Base-by-base conservation (phyloP, 1,140 invertebrate genomes). In the Drosophila sp. region DNA sequence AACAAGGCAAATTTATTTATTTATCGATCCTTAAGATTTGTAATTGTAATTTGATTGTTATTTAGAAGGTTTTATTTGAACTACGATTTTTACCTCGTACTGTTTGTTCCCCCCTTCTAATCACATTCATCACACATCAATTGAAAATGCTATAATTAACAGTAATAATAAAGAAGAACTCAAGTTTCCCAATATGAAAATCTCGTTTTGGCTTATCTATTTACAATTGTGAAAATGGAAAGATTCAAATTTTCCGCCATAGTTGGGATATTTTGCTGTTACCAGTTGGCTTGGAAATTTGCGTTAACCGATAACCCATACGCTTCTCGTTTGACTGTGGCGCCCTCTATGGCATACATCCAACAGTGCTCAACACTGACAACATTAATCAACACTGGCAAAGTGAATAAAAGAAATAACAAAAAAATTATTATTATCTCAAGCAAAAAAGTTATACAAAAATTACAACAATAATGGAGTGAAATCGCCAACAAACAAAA, bases 1-100 rank as follows among this genome's bases (percentile, higher is more conserved):
- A 84, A 77, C 56, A 72, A 68, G 41, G 41, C 60, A 70, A 69
- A 23, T 60, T 79, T 83, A 87, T 86, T 86, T 87, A 86, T 85
- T 85, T 81, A 33, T 67, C 54, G 50, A 70, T 60, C 27, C 54
- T 35, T 38, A 5, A 17, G 56, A 23, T 35, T 23, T 29, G 32
- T 29, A 35, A 38, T 58, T 38, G 56, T 58, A 58, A 58, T 25
- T 33, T 58, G 32, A 58, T 58, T 58, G 44, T 50, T 50, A 27
- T 25, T 50, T 50, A 27, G 44, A 50, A 50, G 44, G 44, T 50
- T 50, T 50, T 50, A 50, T 27, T 50, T 50, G 2, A 27, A 27
- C 25, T 50, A 50, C 44, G 44, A 50, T 27, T 27, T 50, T 50
- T 50, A 50, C 44, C 23, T 50, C 44, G 44, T 50, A 50, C 44